Conservation (phyloP, 2,113 vertebrate genomes). For the Pangasianodon gigas region DNA sequence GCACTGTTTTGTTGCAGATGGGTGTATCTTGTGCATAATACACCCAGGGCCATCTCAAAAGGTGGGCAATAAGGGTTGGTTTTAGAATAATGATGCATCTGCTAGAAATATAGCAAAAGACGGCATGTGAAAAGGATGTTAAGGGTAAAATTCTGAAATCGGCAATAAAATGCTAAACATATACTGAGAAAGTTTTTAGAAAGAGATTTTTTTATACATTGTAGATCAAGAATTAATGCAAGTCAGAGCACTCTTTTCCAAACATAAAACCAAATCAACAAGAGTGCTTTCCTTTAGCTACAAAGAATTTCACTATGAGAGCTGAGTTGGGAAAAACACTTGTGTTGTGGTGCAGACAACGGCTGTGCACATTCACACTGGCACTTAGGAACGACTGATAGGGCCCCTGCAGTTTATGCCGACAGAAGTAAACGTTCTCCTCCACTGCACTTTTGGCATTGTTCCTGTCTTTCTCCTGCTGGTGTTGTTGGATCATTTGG, state of each 20-base stretch:
- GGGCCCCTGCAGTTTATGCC: constrained; percentile 77
- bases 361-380: constrained; percentile 63
- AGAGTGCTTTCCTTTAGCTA: background rate
- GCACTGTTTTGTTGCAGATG: background rate
- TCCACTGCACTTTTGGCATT: constrained; percentile 83
- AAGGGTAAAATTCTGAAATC: background rate
- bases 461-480: constrained; percentile 79
- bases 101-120: background rate
- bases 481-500: constrained; percentile 82
- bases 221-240: background rate
- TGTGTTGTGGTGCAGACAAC: background rate
- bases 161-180: background rate
- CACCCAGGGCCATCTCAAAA: background rate
- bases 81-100: background rate
- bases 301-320: background rate
- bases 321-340: background rate
- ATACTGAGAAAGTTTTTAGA: background rate
- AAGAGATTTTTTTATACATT: background rate
- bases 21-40: background rate
- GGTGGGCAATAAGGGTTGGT: background rate
- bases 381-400: constrained; percentile 74
- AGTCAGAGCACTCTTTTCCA: background rate
- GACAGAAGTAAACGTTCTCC: constrained; percentile 80
- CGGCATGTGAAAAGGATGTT: background rate
- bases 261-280: background rate